phyloP scores from a whole-genome alignment of 2,888 invertebrate genomes.

The Clanis bilineata region DNA sequence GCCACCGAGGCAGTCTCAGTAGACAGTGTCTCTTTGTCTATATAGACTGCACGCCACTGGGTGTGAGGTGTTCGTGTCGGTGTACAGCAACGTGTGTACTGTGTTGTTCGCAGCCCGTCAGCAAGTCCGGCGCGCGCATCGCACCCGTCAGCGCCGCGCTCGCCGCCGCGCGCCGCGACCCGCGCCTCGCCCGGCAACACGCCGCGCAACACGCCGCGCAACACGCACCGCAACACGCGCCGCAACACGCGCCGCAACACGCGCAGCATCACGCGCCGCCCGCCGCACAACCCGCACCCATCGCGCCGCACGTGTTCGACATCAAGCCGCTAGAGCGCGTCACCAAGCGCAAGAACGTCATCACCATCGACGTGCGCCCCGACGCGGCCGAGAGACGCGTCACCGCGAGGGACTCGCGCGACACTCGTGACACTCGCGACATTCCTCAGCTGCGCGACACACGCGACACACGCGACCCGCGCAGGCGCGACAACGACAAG shows the following conservation, averaged over 20 bases:
- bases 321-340: slow-evolving; percentile 72
- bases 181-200: slow-evolving; percentile 56
- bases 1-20: too few species aligned
- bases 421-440: too few species aligned
- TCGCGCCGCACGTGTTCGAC: slow-evolving; percentile 72
- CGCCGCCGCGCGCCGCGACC: slow-evolving; percentile 48
- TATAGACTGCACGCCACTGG: too few species aligned
- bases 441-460: too few species aligned
- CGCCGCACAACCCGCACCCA: slow-evolving; percentile 33
- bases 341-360: slow-evolving; percentile 70
- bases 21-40: too few species aligned
- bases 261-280: too few species aligned
- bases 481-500: slow-evolving; percentile 27
- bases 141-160: slow-evolving; percentile 63
- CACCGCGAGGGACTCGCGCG: slow-evolving; percentile 34
- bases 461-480: slow-evolving; percentile 38
- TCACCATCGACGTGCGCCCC: slow-evolving; percentile 69
- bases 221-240: slow-evolving; percentile 30
- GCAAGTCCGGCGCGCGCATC: slow-evolving; percentile 56
- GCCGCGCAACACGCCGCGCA: slow-evolving; percentile 27
- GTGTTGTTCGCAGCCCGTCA: slow-evolving; percentile 61
- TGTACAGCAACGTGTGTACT: slow-evolving; percentile 23
- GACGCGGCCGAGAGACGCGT: slow-evolving; percentile 28
- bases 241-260: slow-evolving; percentile 43
- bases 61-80: not conserved